These are phyloP conservation scores for Limnephilus auricula DNA, from an alignment of 2,888 invertebrate species.

Conservation along the genomic window DNA sequence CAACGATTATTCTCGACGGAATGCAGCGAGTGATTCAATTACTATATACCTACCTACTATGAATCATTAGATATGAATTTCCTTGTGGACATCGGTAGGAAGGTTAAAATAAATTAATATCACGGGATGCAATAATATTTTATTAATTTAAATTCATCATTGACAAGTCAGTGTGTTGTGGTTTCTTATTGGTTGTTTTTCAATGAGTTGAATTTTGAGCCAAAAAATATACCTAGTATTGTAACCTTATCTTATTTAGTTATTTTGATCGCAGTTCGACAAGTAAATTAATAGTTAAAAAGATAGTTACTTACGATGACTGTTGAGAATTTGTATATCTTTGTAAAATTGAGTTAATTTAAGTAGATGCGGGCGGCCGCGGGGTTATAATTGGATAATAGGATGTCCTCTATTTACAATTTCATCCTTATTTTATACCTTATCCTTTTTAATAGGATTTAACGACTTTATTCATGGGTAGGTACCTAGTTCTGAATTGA, in stretches of 20 bases:
- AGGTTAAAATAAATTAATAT: background rate
- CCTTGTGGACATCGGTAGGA: background rate
- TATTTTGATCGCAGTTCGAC: background rate
- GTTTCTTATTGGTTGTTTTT: background rate
- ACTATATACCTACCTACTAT: background rate
- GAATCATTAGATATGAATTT: background rate
- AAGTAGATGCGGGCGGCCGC: constrained; percentile 26
- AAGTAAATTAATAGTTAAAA: constrained; percentile 13
- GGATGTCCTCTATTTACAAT: constrained; percentile 29
- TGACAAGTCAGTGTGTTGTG: background rate
- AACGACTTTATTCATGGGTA: background rate
- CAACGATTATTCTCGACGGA: background rate
- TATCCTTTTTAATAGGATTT: background rate
- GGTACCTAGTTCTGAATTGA: background rate
- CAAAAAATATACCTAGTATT: too few species aligned
- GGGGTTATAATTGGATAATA: constrained; percentile 40
- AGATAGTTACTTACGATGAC: background rate
- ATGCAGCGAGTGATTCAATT: background rate
- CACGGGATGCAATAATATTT: background rate
- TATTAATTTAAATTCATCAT: background rate
- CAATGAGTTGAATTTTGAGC: background rate
- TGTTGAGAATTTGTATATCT: constrained; percentile 43
- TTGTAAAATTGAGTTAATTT: constrained; percentile 45
- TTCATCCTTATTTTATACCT: background rate
- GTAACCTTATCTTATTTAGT: background rate